These are phyloP conservation scores for Rhea pennata DNA, from an alignment of 2,113 vertebrate genomes.

Conservation along the genomic window DNA sequence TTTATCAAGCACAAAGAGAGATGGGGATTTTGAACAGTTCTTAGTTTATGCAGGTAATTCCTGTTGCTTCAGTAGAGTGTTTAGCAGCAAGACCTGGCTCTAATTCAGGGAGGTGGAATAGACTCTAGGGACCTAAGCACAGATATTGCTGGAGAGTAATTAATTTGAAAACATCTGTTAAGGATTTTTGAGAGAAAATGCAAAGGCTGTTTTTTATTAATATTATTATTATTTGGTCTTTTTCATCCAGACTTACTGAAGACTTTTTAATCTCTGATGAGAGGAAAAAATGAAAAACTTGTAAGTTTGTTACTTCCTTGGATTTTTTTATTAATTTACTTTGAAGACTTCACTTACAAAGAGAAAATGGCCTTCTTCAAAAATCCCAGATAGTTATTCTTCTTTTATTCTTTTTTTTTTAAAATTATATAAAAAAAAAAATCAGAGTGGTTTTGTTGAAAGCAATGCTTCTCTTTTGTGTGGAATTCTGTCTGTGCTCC, in stretches of 20 bases:
- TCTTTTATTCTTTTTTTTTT: too few relatives aligned
- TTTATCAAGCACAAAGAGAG: neutral
- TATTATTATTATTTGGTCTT: neutral
- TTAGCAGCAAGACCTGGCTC: neutral
- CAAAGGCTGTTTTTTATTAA: neutral
- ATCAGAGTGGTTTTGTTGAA: neutral
- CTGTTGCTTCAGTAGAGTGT: neutral
- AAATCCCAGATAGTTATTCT: neutral
- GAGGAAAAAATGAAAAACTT: neutral
- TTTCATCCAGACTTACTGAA: neutral
- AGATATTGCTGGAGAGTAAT: neutral
- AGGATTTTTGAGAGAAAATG: neutral
- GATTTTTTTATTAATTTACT: neutral
- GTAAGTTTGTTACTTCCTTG: accelerated
- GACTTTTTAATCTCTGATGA: neutral
- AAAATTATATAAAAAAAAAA: too few relatives aligned
- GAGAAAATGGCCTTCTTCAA: neutral
- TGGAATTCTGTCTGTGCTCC: neutral
- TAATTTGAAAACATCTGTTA: neutral
- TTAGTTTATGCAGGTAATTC: neutral
- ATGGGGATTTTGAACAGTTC: neutral
- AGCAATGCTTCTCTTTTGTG: neutral
- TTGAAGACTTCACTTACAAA: neutral
- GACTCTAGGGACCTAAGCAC: neutral
- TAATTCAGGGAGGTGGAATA: neutral